These are phyloP conservation scores for Anas bahamensis DNA, from an alignment of 2,797 vertebrate genomes.

Conservation along the genomic window DNA sequence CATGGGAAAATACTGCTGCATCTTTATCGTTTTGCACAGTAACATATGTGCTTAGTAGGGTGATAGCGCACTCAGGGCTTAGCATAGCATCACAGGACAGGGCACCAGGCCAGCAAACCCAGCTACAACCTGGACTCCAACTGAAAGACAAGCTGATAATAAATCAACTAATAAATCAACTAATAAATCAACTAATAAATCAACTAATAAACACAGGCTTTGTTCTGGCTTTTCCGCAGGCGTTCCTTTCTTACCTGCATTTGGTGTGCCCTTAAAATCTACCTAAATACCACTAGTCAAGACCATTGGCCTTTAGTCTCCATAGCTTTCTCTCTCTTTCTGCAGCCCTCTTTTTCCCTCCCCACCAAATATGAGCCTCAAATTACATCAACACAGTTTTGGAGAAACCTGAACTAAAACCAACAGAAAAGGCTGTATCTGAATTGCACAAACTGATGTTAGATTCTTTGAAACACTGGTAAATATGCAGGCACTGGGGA, in stretches of 20 bases:
- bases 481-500: neutral
- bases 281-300: neutral
- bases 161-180: neutral
- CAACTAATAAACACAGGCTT: neutral
- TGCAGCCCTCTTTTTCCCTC: neutral
- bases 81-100: neutral
- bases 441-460: neutral
- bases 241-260: neutral
- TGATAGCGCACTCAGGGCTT: neutral
- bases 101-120: neutral
- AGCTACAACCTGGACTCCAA: neutral
- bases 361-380: neutral
- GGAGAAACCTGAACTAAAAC: neutral
- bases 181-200: neutral
- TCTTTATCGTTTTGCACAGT: neutral
- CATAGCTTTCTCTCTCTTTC: neutral
- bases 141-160: neutral
- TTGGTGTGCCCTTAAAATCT: neutral
- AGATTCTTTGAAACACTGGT: neutral
- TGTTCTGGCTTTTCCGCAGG: neutral
- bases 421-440: neutral
- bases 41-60: neutral
- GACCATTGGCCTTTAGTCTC: neutral
- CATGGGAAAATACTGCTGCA: neutral
- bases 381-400: neutral